Percentiles rank a stretch among this genome's conserved stretches.
These are phyloP conservation scores for Muscidifurax raptorellus DNA, from an alignment of 1,140 invertebrate genomes.

Conservation along the genomic window DNA sequence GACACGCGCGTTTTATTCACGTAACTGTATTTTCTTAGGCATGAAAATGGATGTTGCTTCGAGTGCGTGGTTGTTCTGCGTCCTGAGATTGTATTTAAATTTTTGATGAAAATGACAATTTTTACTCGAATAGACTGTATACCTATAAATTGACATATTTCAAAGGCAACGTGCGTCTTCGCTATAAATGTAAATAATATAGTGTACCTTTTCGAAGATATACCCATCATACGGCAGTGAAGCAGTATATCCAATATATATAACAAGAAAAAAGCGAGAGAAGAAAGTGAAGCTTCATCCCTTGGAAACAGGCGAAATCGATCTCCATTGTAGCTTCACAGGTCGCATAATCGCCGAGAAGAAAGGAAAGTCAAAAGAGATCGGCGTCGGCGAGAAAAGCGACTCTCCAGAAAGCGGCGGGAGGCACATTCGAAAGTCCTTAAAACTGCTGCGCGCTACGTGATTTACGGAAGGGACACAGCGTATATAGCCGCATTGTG, in stretches of 20 bases:
- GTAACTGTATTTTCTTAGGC: constrained; percentile 37
- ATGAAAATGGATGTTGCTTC: neutral
- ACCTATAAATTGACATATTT: no score
- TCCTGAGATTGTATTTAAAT: constrained; percentile 24
- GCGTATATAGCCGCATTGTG: neutral
- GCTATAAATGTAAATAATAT: no score
- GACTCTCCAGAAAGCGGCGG: constrained; percentile 49
- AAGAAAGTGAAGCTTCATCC: neutral
- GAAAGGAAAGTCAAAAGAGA: constrained; percentile 39
- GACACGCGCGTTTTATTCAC: neutral
- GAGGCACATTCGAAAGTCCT: constrained; percentile 60
- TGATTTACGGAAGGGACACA: constrained; percentile 58
- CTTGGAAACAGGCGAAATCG: constrained; percentile 40
- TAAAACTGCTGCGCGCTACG: constrained; percentile 55
- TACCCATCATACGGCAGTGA: constrained; percentile 16
- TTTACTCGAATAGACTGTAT: neutral
- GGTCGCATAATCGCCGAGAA: constrained; percentile 39
- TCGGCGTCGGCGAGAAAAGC: constrained; percentile 33
- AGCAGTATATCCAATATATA: no score
- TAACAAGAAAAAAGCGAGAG: neutral
- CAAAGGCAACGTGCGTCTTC: no score
- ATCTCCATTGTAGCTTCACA: constrained; percentile 32
- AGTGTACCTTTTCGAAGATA: neutral
- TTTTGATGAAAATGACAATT: neutral
- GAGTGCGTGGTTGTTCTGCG: neutral